Evolutionary conservation across 92 coral and sea anemone genomes (phyloP).

Genomic region (Galaxea fascicularis): DNA sequence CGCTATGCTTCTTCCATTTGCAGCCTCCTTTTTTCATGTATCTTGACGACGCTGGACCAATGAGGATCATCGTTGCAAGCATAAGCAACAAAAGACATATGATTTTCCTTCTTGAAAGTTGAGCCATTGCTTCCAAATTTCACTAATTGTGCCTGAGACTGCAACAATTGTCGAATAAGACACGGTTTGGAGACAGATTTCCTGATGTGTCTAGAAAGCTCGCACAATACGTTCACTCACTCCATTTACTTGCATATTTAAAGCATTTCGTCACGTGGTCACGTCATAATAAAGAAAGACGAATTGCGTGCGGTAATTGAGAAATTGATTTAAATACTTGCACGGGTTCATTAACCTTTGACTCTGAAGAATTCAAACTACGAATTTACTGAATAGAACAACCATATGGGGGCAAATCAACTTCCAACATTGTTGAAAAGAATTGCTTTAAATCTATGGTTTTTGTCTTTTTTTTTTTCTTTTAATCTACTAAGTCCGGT

Average conservation of each 20-base stretch:
- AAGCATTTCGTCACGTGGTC: constrained; percentile 3
- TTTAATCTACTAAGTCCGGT: too few relatives aligned
- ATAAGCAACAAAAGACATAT: neutral
- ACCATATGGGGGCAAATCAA: neutral
- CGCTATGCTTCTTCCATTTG: neutral
- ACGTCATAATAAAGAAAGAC: constrained; percentile 28
- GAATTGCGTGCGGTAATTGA: neutral
- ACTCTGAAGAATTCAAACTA: neutral
- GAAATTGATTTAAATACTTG: neutral
- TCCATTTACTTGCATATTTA: too few relatives aligned
- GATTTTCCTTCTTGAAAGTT: neutral
- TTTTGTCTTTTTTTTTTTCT: too few relatives aligned
- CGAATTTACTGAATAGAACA: neutral
- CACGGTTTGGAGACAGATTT: neutral
- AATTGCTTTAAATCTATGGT: too few relatives aligned
- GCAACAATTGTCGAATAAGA: neutral
- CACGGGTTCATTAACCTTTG: neutral
- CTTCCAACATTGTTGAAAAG: too few relatives aligned
- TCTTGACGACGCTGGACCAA: constrained; percentile 9
- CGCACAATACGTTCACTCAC: too few relatives aligned
- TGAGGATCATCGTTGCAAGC: neutral
- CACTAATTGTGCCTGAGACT: neutral
- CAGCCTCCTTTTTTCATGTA: neutral
- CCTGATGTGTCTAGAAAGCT: neutral
- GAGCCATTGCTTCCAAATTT: neutral